Percentiles rank a stretch among this genome's conserved stretches.
Conservation (phyloP, 2,888 invertebrate species). For the Hipparchia semele region DNA sequence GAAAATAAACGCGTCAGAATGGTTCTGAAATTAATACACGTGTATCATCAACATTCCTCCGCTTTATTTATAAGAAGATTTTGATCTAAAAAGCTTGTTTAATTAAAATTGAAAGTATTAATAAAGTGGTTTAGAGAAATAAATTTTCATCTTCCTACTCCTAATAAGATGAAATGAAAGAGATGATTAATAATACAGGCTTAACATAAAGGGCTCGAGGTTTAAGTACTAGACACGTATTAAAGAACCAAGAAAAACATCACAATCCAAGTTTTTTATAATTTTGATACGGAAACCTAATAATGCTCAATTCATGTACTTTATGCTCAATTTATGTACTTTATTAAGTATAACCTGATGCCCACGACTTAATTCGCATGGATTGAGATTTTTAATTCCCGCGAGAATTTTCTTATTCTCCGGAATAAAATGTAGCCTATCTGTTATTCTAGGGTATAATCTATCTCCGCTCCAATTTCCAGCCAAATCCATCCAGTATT, state of each 20-base stretch:
- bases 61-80: conserved; percentile 17
- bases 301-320: background rate
- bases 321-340: background rate
- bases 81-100: conserved; percentile 32
- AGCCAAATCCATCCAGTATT: too few relatives aligned
- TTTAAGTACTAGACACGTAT: background rate
- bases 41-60: conserved; percentile 3
- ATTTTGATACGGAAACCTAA: too few relatives aligned
- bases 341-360: too few relatives aligned
- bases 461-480: too few relatives aligned
- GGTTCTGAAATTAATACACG: background rate
- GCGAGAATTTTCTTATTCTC: too few relatives aligned
- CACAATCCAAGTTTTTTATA: too few relatives aligned
- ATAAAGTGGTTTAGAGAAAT: conserved; percentile 32
- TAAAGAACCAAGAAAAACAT: background rate
- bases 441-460: too few relatives aligned
- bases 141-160: conserved; percentile 28
- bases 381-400: too few relatives aligned
- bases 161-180: conserved; percentile 22
- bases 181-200: conserved; percentile 25
- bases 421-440: too few relatives aligned
- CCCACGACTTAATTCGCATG: too few relatives aligned
- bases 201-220: background rate
- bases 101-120: conserved; percentile 34
- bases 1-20: background rate